phyloP scores from a whole-genome alignment of 2,113 vertebrate species.

The Saiga tatarica region DNA sequence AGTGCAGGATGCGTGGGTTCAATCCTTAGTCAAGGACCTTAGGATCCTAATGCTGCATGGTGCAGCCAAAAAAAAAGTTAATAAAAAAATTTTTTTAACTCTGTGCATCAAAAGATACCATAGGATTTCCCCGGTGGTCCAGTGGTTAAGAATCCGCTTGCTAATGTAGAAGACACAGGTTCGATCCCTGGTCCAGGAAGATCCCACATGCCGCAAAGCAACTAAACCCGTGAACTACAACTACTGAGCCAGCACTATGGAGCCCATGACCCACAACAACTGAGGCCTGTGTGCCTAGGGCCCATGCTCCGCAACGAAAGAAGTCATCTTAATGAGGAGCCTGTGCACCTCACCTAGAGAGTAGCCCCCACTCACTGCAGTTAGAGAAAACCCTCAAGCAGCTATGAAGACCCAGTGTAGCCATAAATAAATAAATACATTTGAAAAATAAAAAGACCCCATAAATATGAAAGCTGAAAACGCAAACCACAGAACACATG shows the following conservation, averaged over 20 bases:
- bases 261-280: not conserved
- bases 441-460: not conserved
- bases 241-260: not conserved
- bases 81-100: not conserved
- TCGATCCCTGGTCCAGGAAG: not conserved
- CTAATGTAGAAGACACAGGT: not conserved
- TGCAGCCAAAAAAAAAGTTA: not conserved
- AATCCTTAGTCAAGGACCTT: not conserved
- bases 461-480: not conserved
- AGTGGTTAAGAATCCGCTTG: not conserved
- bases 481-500: not conserved
- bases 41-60: not conserved
- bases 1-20: not conserved
- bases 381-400: not conserved
- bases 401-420: not conserved
- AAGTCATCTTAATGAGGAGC: not conserved
- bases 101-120: not conserved
- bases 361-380: not conserved
- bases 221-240: not conserved
- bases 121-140: not conserved
- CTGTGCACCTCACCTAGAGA: not conserved
- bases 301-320: not conserved
- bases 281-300: not conserved
- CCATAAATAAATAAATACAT: not conserved
- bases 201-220: not conserved